Conservation (phyloP, 2,888 invertebrate species). For the Thecophora atra region DNA sequence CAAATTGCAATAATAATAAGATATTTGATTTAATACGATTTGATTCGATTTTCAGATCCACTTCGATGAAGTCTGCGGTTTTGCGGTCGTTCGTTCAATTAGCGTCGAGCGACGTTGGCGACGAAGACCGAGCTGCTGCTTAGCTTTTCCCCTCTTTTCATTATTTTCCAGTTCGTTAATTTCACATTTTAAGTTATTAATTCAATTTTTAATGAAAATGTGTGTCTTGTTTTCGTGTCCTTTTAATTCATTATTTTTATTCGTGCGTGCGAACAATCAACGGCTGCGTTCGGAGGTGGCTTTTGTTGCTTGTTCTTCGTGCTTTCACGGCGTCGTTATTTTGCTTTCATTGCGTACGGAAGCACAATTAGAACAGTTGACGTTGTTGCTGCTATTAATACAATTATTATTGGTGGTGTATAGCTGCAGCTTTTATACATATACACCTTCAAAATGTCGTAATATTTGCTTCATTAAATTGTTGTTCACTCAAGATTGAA, state of each 20-base stretch:
- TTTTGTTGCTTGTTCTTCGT: neutral
- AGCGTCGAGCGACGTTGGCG: neutral
- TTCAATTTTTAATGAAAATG: too few relatives aligned
- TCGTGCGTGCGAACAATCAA: neutral
- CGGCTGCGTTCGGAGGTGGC: neutral
- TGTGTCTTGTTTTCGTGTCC: too few relatives aligned
- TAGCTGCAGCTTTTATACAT: neutral
- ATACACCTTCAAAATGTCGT: too few relatives aligned
- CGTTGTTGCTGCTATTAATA: neutral
- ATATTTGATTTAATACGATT: neutral
- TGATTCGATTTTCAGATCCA: neutral
- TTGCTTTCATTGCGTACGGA: neutral
- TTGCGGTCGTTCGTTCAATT: neutral
- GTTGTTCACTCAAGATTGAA: too few relatives aligned
- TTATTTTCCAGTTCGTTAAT: too few relatives aligned
- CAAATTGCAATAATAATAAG: too few relatives aligned
- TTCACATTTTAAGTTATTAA: too few relatives aligned
- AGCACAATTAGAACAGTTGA: neutral
- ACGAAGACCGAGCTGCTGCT: too few relatives aligned
- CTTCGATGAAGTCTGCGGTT: neutral
- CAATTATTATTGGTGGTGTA: neutral
- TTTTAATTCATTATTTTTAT: slow-evolving; percentile 15
- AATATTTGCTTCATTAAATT: too few relatives aligned
- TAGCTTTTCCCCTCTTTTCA: too few relatives aligned
- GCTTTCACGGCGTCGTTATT: neutral